phyloP scores from a whole-genome alignment of 2,888 invertebrate species.

The Lasioglossum malachurum region DNA sequence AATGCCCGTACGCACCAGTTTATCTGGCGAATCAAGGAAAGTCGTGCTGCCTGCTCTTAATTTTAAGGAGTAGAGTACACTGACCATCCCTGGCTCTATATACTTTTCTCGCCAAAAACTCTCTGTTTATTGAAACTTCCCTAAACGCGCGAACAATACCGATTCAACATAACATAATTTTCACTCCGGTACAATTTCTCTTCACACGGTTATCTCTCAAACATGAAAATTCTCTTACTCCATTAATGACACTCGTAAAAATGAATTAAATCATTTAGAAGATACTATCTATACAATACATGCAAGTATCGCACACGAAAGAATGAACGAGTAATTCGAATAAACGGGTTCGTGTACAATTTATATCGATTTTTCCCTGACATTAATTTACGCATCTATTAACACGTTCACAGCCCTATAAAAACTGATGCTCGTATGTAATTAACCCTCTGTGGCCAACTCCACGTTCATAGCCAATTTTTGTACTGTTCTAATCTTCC shows the following conservation, averaged over 20 bases:
- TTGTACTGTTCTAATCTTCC: background rate
- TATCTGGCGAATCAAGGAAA: slow-evolving; percentile 70
- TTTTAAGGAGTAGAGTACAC: slow-evolving; percentile 50
- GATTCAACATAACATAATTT: background rate
- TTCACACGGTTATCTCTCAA: background rate
- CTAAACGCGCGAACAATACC: background rate
- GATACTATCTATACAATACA: background rate
- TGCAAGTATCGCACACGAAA: background rate
- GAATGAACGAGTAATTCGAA: background rate
- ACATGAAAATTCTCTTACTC: background rate
- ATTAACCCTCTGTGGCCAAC: background rate
- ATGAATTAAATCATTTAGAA: background rate
- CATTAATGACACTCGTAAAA: background rate
- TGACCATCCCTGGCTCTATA: background rate
- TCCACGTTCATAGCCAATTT: no score
- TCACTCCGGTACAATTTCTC: background rate
- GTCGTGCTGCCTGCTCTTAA: slow-evolving; percentile 68
- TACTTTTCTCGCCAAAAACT: background rate
- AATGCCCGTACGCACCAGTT: slow-evolving; percentile 61
- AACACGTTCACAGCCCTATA: background rate
- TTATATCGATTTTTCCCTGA: background rate
- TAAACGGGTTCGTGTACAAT: background rate
- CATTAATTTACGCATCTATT: background rate
- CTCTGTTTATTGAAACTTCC: background rate
- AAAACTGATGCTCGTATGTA: background rate